Evolutionary conservation across 2,113 vertebrate species (phyloP).

Genomic region (Strix aluco): DNA sequence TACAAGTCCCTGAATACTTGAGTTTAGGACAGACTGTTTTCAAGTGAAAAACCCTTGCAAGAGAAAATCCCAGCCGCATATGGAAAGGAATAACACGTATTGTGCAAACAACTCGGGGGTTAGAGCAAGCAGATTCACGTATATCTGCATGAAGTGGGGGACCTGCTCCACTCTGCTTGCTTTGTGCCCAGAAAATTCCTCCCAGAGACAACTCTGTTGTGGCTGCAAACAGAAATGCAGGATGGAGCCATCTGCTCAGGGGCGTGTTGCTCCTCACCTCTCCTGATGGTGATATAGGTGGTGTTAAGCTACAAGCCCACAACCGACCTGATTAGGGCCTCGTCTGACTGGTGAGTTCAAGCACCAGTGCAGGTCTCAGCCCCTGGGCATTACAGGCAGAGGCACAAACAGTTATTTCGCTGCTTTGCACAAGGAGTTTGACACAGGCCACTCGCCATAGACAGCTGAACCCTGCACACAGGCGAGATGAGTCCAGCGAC

Average conservation of each 20-base stretch:
- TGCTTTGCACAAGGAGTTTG: not conserved
- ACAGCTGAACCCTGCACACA: not conserved
- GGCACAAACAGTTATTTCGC: not conserved
- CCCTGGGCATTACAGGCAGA: not conserved
- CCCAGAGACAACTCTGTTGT: accelerated
- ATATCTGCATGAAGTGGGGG: not conserved
- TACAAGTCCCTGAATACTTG: not conserved
- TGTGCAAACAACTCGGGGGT: not conserved
- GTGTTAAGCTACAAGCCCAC: not conserved
- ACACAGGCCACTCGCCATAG: not conserved
- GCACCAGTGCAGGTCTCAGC: not conserved
- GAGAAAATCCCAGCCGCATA: not conserved
- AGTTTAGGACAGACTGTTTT: not conserved
- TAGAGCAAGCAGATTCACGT: not conserved
- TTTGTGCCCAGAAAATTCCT: not conserved
- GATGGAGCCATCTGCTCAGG: not conserved
- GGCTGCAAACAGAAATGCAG: not conserved
- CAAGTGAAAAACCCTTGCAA: not conserved
- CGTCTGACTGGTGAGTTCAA: accelerated
- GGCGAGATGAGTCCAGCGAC: accelerated
- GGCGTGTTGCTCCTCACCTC: not conserved
- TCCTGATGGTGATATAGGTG: not conserved
- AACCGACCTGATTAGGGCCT: not conserved
- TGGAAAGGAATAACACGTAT: not conserved
- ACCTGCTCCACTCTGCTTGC: not conserved